Conservation (phyloP, 2,113 vertebrate genomes). For the Crotophaga sulcirostris region DNA sequence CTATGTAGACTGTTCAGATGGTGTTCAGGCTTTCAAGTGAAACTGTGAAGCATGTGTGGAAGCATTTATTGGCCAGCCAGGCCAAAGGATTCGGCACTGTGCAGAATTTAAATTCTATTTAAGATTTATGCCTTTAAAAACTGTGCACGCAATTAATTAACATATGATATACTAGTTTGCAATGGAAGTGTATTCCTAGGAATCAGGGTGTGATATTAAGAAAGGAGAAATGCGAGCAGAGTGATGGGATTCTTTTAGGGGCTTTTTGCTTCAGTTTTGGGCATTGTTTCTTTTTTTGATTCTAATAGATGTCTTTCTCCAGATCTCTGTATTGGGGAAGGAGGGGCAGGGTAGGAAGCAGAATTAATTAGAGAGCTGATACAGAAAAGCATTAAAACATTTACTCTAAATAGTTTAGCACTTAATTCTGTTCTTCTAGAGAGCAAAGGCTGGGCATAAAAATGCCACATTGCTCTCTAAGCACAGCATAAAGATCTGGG, state of each 20-base stretch:
- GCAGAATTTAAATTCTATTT: neutral
- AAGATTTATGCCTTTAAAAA: neutral
- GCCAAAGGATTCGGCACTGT: neutral
- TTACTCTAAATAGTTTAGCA: neutral
- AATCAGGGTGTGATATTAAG: neutral
- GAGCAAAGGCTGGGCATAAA: neutral
- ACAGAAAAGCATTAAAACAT: neutral
- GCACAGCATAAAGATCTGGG: neutral
- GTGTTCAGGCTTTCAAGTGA: neutral
- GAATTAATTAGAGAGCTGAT: neutral
- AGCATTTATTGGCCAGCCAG: neutral
- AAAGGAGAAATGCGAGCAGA: neutral
- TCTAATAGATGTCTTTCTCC: neutral
- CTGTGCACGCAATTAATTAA: neutral
- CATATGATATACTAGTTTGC: neutral
- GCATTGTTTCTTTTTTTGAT: neutral
- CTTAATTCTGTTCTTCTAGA: neutral
- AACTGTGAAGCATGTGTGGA: neutral
- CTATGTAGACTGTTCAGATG: neutral
- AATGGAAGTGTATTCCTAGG: neutral
- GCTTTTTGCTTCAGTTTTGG: neutral
- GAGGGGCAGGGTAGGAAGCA: neutral
- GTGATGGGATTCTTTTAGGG: neutral
- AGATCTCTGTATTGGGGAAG: accelerated
- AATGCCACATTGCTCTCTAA: neutral